phyloP scores from a whole-genome alignment of 1,140 invertebrate species.

The Trichoplusia ni region DNA sequence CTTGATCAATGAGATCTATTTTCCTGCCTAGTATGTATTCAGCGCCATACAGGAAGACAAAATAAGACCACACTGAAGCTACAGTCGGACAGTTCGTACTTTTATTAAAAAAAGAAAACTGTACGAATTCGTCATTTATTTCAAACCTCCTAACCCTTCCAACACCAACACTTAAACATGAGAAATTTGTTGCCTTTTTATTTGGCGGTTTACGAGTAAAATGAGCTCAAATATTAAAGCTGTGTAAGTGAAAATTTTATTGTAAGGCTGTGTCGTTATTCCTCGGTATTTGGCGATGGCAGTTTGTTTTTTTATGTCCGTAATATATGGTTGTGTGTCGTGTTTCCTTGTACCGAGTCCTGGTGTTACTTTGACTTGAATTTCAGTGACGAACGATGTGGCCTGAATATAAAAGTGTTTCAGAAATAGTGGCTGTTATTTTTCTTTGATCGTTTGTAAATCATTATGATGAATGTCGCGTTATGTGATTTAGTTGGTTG shows the following conservation, averaged over 20 bases:
- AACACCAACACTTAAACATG: slow-evolving; percentile 23
- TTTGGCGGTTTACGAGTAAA: slow-evolving; percentile 25
- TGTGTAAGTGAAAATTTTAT: slow-evolving; percentile 32
- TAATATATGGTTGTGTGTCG: background rate
- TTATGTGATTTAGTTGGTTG: background rate
- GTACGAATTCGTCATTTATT: too few relatives aligned
- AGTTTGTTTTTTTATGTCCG: slow-evolving; percentile 18
- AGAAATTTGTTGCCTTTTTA: slow-evolving; percentile 37
- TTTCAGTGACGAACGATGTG: background rate
- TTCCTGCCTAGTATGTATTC: too few relatives aligned
- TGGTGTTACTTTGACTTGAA: background rate
- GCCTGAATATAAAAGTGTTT: background rate
- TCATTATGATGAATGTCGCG: background rate
- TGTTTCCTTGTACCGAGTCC: background rate
- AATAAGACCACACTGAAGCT: too few relatives aligned
- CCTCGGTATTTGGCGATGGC: slow-evolving; percentile 1
- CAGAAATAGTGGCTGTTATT: slow-evolving; percentile 2
- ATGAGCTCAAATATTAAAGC: slow-evolving; percentile 34
- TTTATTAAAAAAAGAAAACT: too few relatives aligned
- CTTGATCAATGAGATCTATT: too few relatives aligned
- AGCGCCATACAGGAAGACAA: too few relatives aligned
- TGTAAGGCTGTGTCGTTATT: slow-evolving; percentile 26
- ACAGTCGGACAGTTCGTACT: too few relatives aligned
- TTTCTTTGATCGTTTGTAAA: background rate
- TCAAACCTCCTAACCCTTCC: too few relatives aligned